Conservation (phyloP, 2,113 vertebrate species). For the Callorhinus ursinus region DNA sequence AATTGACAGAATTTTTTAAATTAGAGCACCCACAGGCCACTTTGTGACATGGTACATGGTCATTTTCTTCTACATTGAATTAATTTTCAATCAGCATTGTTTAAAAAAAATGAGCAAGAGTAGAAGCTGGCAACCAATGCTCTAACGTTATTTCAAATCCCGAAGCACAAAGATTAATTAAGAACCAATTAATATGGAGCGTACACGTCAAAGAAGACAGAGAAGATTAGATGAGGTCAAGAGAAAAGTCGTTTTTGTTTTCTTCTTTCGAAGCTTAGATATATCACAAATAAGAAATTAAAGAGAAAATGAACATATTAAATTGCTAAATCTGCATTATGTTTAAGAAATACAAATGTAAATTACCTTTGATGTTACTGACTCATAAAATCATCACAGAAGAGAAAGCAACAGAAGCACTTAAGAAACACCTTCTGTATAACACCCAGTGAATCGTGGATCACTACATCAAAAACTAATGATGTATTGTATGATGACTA, state of each 20-base stretch:
- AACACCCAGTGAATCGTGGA: no score
- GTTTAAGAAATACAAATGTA: conserved; percentile 14
- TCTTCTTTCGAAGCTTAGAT: conserved; percentile 58
- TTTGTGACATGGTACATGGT: conserved; percentile 74
- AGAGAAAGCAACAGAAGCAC: neutral
- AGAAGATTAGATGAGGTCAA: conserved; percentile 78
- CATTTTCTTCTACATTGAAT: conserved; percentile 81
- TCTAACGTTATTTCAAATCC: conserved; percentile 81
- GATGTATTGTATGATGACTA: no score
- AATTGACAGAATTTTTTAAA: conserved; percentile 86
- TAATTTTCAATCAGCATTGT: conserved; percentile 79
- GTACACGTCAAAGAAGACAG: conserved; percentile 65
- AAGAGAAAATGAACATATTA: neutral
- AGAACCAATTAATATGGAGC: conserved; percentile 82
- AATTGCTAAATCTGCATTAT: neutral
- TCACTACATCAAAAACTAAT: no score
- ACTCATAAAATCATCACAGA: neutral
- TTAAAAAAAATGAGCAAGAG: conserved; percentile 73
- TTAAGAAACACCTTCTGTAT: neutral
- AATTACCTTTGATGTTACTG: neutral
- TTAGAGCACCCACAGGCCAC: conserved; percentile 83
- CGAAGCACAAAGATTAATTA: conserved; percentile 81
- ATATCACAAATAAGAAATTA: conserved; percentile 48
- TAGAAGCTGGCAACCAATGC: conserved; percentile 75
- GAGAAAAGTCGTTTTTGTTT: conserved; percentile 55